Conservation (phyloP, 2,888 invertebrate genomes). For the Apotomis capreana region DNA sequence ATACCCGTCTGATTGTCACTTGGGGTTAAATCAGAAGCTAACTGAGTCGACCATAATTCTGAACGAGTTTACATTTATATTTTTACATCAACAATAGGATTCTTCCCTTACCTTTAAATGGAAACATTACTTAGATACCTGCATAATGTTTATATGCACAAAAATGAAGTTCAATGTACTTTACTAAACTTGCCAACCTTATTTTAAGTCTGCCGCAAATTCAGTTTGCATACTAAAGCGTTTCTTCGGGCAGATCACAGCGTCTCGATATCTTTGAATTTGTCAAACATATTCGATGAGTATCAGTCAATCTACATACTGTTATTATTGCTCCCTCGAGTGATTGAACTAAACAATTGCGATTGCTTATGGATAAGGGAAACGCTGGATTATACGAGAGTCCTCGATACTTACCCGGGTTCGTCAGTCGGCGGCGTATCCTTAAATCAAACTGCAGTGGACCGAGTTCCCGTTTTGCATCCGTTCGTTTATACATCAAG, state of each 20-base stretch:
- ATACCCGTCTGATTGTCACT: no score
- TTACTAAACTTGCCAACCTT: background rate
- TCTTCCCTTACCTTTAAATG: no score
- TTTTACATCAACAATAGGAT: no score
- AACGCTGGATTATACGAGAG: conserved; percentile 57
- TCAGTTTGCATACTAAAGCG: conserved; percentile 16
- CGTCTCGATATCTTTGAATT: conserved; percentile 40
- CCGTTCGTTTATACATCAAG: conserved; percentile 80
- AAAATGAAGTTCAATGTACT: background rate
- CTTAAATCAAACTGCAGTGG: conserved; percentile 74
- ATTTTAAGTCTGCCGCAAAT: conserved; percentile 16
- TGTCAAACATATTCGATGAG: conserved; percentile 51
- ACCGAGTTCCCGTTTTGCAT: conserved; percentile 78
- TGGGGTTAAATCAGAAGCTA: no score
- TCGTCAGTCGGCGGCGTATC: conserved; percentile 62
- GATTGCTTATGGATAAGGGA: conserved; percentile 68
- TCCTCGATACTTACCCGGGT: conserved; percentile 57
- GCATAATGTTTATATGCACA: background rate
- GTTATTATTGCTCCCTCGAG: conserved; percentile 47
- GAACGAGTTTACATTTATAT: no score
- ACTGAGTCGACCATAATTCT: no score
- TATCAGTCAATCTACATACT: conserved; percentile 57
- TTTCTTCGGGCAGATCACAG: background rate
- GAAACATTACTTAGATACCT: background rate
- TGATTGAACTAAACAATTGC: conserved; percentile 70